These are phyloP conservation scores for Chrysomela aeneicollis DNA, from an alignment of 2,888 invertebrate species.

Conservation along the genomic window DNA sequence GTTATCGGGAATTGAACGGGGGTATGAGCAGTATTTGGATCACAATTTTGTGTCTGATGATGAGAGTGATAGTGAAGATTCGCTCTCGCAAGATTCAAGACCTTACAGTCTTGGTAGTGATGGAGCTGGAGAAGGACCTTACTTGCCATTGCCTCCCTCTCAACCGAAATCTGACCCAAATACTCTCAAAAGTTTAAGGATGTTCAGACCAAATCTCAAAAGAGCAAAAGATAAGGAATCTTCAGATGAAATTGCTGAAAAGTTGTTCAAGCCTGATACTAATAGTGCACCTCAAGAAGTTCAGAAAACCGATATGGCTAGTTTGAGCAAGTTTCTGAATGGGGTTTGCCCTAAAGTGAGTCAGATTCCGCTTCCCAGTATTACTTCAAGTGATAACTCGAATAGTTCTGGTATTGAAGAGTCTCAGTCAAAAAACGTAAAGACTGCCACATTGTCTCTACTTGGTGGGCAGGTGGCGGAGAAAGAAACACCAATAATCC, in stretches of 20 bases:
- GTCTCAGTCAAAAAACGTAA: conserved; percentile 52
- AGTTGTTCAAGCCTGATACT: conserved; percentile 34
- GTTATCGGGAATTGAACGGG: conserved; percentile 54
- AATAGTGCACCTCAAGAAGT: background rate
- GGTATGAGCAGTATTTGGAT: conserved; percentile 55
- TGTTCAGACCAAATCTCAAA: conserved; percentile 62
- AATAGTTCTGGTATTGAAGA: conserved; percentile 25
- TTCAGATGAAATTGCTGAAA: conserved; percentile 28
- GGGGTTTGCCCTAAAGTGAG: conserved; percentile 21
- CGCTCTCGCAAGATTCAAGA: conserved; percentile 63
- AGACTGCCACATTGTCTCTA: conserved; percentile 53
- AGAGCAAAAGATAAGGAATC: conserved; percentile 41
- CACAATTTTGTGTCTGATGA: conserved; percentile 50
- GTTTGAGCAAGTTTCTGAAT: conserved; percentile 30
- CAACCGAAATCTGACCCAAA: conserved; percentile 61
- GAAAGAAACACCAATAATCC: conserved; percentile 43
- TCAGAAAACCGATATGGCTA: conserved; percentile 8
- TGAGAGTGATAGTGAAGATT: conserved; percentile 59
- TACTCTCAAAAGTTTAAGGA: conserved; percentile 64
- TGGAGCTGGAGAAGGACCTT: conserved; percentile 52
- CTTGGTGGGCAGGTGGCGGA: conserved; percentile 53
- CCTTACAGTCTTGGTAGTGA: conserved; percentile 63
- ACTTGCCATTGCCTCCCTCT: conserved; percentile 41
- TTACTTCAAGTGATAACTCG: conserved; percentile 9
- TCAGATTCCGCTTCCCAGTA: conserved; percentile 22